phyloP scores from a whole-genome alignment of 2,888 invertebrate genomes.

The Phragmatobia fuliginosa region DNA sequence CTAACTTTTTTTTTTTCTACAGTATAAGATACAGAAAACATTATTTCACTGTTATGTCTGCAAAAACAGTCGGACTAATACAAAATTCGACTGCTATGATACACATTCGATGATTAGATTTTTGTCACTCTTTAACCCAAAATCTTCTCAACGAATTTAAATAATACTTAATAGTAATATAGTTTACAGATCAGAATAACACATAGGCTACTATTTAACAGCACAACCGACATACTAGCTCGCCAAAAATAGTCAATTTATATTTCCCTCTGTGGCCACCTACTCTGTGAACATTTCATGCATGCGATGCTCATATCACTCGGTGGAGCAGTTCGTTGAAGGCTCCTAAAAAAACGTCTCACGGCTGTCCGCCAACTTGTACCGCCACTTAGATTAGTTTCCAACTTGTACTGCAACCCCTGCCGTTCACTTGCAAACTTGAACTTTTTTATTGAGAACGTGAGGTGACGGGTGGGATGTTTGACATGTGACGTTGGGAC shows the following conservation, averaged over 20 bases:
- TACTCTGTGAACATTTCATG: conserved; percentile 69
- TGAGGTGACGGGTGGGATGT: conserved; percentile 14
- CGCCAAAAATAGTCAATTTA: background rate
- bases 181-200: no score
- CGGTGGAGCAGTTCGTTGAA: conserved; percentile 67
- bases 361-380: conserved; percentile 80
- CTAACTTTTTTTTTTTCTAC: no score
- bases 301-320: conserved; percentile 84
- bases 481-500: conserved; percentile 18
- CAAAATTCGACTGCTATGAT: background rate
- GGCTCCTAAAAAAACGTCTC: conserved; percentile 63
- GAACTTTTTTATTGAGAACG: conserved; percentile 41
- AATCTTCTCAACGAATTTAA: no score
- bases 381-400: conserved; percentile 84
- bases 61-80: no score
- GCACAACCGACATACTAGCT: no score
- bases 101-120: background rate
- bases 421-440: conserved; percentile 39
- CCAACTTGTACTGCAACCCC: conserved; percentile 57
- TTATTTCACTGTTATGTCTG: no score
- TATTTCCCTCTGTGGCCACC: conserved; percentile 29
- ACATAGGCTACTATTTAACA: no score
- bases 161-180: no score
- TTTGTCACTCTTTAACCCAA: no score
- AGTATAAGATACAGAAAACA: background rate